phyloP scores from a whole-genome alignment of 2,113 vertebrate species.

The Labrus mixtus region DNA sequence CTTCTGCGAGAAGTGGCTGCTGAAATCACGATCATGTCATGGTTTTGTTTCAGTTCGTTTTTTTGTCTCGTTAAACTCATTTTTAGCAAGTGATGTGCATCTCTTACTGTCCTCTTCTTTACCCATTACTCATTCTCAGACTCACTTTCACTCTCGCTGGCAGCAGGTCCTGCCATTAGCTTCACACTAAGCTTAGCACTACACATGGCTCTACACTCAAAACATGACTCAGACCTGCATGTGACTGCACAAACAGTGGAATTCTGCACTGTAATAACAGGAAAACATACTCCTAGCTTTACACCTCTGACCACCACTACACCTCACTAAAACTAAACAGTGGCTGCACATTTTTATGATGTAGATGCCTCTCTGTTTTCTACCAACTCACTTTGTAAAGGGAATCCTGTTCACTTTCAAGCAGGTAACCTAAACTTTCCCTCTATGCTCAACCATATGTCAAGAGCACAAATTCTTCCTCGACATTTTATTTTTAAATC shows the following conservation, averaged over 20 bases:
- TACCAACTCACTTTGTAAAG: no score
- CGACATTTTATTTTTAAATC: no score
- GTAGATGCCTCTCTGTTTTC: not conserved
- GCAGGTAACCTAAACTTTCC: no score
- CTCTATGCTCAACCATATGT: no score
- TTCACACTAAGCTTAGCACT: constrained; percentile 13
- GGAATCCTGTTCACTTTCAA: no score
- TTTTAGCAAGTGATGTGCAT: not conserved
- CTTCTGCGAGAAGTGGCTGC: not conserved
- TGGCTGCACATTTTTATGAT: constrained; percentile 49
- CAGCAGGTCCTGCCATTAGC: constrained; percentile 35
- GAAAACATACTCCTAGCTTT: constrained; percentile 2
- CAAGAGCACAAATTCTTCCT: no score
- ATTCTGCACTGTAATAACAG: not conserved
- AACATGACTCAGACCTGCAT: constrained; percentile 24
- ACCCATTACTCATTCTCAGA: not conserved
- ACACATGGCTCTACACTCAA: not conserved
- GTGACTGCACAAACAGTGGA: not conserved
- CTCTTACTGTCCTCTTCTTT: not conserved
- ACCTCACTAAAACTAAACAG: constrained; percentile 38
- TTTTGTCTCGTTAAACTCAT: not conserved
- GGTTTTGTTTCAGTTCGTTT: not conserved
- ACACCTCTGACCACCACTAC: no score
- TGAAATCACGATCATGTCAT: not conserved
- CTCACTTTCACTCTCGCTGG: constrained; percentile 30